Base-by-base conservation (phyloP, 2,113 vertebrate species). In the Microcebus murinus region DNA sequence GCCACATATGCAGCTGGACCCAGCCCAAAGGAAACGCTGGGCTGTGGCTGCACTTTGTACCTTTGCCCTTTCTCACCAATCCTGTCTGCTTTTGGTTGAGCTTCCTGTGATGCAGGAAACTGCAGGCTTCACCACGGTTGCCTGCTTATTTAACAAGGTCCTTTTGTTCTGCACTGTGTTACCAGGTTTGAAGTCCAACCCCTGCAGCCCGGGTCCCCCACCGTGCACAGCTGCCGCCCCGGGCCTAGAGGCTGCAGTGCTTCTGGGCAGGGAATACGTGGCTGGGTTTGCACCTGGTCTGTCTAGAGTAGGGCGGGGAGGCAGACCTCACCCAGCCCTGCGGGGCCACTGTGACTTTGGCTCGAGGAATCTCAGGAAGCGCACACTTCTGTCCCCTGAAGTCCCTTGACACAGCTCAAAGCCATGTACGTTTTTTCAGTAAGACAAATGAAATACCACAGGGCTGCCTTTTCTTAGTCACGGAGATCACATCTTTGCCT, bases 391-490 rank as follows among this genome's bases (percentile, higher is more conserved):
- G 39, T 70, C 17, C 17, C 29, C 71, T 50, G 39, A 8, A n/a
- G 61, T 8, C 8, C 21, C 52, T 71, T 74, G 90, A 94, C 91
- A 52, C 36, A 80, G 71, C 70, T 76, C 85, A 90, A 89, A 55
- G 65, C 50, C 63, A 59, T 36, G 71, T 29, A 45, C 6, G 25
- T 83, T 81, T 50, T 45, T 95, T 77, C 76, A 67, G 65, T 73
- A 89, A 34, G 91, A 83, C 88, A 89, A 97, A 91, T 63, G 79
- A 92, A 97, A 96, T 89, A 39, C 48, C 36, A 25, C 74, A 63
- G 34, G 39, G 27, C 81, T 94, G 85, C 71, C 71, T 96, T 90
- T 95, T 79, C 71, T 96, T 61, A 86, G 27, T 81, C 70, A 70
- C 12, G 20, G 73, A 83, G 55, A 31, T 90, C 29, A 39, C 57